These are phyloP conservation scores for Tetraodon nigroviridis DNA, from an alignment of 2,113 vertebrate genomes.

Conservation along the genomic window DNA sequence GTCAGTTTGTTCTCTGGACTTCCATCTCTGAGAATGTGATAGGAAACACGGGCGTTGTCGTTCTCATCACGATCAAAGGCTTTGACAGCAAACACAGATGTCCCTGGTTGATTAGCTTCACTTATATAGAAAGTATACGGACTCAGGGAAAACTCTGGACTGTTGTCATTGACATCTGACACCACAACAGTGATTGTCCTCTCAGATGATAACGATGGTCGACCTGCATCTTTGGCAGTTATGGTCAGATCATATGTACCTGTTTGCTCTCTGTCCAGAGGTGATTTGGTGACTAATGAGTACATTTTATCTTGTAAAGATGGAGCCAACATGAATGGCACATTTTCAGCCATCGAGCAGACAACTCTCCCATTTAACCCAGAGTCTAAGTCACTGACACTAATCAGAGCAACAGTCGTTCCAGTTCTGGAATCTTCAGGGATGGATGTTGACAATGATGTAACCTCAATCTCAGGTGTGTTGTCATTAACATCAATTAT, in stretches of 20 bases:
- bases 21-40: conserved; percentile 32
- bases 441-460: conserved; percentile 36
- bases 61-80: conserved; percentile 61
- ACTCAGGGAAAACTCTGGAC: conserved; percentile 50
- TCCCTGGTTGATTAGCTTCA: conserved; percentile 58
- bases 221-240: conserved; percentile 59
- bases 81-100: conserved; percentile 53
- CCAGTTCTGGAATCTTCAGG: conserved; percentile 48
- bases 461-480: conserved; percentile 45
- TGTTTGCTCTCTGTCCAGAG: conserved; percentile 60
- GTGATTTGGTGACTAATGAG: conserved; percentile 33
- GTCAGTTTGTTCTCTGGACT: not conserved
- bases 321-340: conserved; percentile 37
- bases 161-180: conserved; percentile 73
- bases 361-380: conserved; percentile 53
- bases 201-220: conserved; percentile 55
- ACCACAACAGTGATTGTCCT: conserved; percentile 54
- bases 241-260: conserved; percentile 54
- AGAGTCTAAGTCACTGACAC: conserved; percentile 51
- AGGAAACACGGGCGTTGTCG: conserved; percentile 57
- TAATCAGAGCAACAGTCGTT: conserved; percentile 49
- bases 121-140: conserved; percentile 47
- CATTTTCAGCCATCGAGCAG: conserved; percentile 30
- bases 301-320: conserved; percentile 48
- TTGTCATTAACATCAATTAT: conserved; percentile 52